These are phyloP conservation scores for Heteromurus nitidus DNA, from an alignment of 2,888 invertebrate species.

Conservation along the genomic window DNA sequence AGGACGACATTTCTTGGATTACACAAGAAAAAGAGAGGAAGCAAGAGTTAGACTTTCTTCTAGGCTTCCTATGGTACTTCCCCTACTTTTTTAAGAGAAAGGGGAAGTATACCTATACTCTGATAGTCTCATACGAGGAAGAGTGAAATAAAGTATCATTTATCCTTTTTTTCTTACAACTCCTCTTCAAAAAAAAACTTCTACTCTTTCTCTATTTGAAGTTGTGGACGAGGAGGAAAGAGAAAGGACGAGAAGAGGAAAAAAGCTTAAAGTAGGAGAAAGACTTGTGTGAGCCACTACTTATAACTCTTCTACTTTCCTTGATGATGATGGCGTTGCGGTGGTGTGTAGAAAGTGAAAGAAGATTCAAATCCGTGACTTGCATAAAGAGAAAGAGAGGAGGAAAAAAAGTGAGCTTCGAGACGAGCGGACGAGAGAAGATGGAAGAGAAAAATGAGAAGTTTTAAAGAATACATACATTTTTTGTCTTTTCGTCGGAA, in stretches of 20 bases:
- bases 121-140: no score
- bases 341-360: constrained; percentile 34
- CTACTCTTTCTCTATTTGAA: neutral
- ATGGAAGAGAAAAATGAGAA: constrained; percentile 11
- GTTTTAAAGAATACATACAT: constrained; percentile 21
- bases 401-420: constrained; percentile 2
- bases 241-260: no score
- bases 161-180: constrained; percentile 20
- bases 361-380: constrained; percentile 21
- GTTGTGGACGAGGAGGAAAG: neutral
- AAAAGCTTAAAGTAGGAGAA: constrained; percentile 9
- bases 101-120: no score
- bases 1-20: no score
- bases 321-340: constrained; percentile 27
- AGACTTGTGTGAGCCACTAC: constrained; percentile 22
- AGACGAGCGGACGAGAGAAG: neutral
- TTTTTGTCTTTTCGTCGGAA: no score
- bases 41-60: no score
- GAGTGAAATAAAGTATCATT: constrained; percentile 35
- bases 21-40: no score
- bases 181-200: neutral
- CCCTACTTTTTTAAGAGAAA: no score
- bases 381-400: constrained; percentile 12
- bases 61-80: no score
- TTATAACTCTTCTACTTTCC: constrained; percentile 6